Evolutionary conservation across 1,140 invertebrate species (phyloP).

Genomic region (Amyelois transitella): DNA sequence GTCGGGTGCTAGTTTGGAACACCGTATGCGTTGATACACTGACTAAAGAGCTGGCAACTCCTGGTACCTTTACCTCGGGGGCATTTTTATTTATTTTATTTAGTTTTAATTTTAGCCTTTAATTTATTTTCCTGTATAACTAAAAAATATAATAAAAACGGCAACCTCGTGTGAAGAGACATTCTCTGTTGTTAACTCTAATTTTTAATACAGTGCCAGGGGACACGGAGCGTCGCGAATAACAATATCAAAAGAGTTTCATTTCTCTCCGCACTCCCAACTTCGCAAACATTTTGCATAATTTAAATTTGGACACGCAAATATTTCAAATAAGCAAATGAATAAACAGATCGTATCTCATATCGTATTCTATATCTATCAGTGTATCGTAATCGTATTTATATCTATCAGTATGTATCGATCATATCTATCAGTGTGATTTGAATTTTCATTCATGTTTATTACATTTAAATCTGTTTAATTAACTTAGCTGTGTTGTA

Average conservation of each 20-base stretch:
- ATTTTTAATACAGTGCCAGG: conserved; percentile 5
- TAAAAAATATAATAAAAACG: too few species aligned
- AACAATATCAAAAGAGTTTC: conserved; percentile 29
- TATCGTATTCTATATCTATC: neutral
- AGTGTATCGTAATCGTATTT: too few species aligned
- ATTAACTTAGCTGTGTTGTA: neutral
- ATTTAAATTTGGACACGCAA: conserved; percentile 17
- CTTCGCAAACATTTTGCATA: conserved; percentile 17
- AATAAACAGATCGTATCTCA: conserved; percentile 4
- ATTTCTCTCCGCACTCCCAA: conserved; percentile 15
- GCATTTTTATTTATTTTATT: too few species aligned
- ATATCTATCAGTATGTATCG: too few species aligned
- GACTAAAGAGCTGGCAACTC: too few species aligned
- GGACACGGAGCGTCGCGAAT: conserved; percentile 13
- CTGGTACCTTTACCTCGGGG: too few species aligned
- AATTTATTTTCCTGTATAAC: too few species aligned
- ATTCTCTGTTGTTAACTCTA: neutral
- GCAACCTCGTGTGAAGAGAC: conserved; percentile 17
- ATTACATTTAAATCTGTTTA: neutral
- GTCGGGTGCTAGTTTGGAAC: too few species aligned
- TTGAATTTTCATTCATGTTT: neutral
- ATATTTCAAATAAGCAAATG: conserved; percentile 7
- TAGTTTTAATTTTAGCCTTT: too few species aligned
- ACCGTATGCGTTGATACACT: too few species aligned
- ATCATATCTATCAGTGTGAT: too few species aligned